These are phyloP conservation scores for Eupithecia abbreviata DNA, from an alignment of 2,888 invertebrate genomes.

Conservation along the genomic window DNA sequence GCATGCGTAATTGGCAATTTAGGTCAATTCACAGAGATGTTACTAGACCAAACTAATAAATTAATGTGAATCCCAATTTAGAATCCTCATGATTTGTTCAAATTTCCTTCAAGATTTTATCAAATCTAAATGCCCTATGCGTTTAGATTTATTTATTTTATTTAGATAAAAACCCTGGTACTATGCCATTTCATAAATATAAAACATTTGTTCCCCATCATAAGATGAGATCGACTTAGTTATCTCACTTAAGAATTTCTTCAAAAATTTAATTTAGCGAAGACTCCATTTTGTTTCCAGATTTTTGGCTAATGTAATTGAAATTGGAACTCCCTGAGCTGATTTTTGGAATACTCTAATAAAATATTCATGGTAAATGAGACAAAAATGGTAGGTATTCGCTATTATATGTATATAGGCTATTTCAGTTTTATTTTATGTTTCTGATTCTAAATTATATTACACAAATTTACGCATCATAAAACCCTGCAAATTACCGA, in stretches of 20 bases:
- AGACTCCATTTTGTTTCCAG: slow-evolving; percentile 23
- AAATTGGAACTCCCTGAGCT: slow-evolving; percentile 28
- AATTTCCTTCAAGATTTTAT: too few species aligned
- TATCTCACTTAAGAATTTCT: slow-evolving; percentile 25
- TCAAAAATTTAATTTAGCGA: slow-evolving; percentile 26
- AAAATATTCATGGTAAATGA: background rate
- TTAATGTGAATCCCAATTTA: background rate
- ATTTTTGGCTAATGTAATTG: slow-evolving; percentile 28
- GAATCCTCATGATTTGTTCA: too few species aligned
- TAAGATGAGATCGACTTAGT: slow-evolving; percentile 18
- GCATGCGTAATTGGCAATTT: background rate
- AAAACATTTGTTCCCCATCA: background rate
- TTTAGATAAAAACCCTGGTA: too few species aligned
- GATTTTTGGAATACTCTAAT: background rate
- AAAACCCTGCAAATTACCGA: background rate
- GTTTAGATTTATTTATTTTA: too few species aligned
- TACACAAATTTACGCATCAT: too few species aligned
- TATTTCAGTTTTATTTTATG: too few species aligned
- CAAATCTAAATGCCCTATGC: too few species aligned
- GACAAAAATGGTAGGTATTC: background rate
- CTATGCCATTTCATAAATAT: background rate
- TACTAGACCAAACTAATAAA: background rate
- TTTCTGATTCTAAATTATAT: too few species aligned
- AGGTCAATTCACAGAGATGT: background rate
- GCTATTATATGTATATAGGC: too few species aligned